phyloP scores from a whole-genome alignment of 1,140 invertebrate genomes.

The Drosophila virilis region DNA sequence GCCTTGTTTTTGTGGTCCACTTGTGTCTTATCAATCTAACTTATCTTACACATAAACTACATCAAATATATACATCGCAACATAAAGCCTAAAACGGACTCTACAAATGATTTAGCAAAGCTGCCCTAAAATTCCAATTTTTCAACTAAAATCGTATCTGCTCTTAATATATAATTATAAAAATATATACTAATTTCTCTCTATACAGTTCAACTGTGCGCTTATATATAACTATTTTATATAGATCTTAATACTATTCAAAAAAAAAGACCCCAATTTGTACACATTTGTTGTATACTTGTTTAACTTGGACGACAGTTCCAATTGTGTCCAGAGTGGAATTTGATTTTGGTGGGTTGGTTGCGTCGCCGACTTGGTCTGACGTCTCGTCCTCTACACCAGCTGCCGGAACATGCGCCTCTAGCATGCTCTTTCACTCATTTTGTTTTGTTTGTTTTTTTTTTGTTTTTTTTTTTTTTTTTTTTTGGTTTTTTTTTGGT shows the following conservation, averaged over 20 bases:
- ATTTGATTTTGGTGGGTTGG: conserved; percentile 22
- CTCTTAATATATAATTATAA: neutral
- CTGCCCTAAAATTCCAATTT: neutral
- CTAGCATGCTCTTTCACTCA: conserved; percentile 9
- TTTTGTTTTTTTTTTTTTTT: conserved; percentile 34
- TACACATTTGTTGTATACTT: conserved; percentile 14
- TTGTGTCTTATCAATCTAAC: conserved; percentile 18
- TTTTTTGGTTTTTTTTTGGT: conserved; percentile 32
- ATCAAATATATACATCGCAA: conserved; percentile 5
- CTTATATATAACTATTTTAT: conserved; percentile 14
- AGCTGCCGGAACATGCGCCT: conserved; percentile 18
- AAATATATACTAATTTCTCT: neutral
- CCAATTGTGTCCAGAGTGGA: conserved; percentile 28
- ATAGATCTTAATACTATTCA: neutral
- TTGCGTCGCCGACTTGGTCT: conserved; percentile 7
- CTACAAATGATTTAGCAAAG: conserved; percentile 1
- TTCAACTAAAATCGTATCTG: neutral
- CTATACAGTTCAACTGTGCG: conserved; percentile 29
- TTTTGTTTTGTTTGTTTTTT: conserved; percentile 29
- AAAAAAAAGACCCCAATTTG: conserved; percentile 7
- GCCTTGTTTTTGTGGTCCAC: conserved; percentile 15
- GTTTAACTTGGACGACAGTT: conserved; percentile 22
- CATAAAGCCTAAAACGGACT: conserved; percentile 11
- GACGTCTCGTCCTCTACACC: conserved; percentile 21
- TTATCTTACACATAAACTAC: conserved; percentile 22